Evolutionary conservation across 1,140 invertebrate genomes (phyloP).

Genomic region (Conopomorpha cramerella): DNA sequence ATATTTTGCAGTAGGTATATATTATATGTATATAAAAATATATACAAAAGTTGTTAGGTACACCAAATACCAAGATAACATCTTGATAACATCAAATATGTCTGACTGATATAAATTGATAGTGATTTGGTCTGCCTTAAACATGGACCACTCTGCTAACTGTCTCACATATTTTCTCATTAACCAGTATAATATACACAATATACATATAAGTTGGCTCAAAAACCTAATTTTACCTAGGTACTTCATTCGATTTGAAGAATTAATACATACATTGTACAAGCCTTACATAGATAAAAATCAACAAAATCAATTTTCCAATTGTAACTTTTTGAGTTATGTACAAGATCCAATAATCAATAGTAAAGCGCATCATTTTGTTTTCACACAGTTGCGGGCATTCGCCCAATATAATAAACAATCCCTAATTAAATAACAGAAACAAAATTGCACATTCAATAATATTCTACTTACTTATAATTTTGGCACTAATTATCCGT

Average conservation of each 20-base stretch:
- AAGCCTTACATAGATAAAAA: constrained; percentile 52
- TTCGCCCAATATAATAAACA: constrained; percentile 42
- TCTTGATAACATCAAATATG: constrained; percentile 43
- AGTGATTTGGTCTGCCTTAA: constrained; percentile 26
- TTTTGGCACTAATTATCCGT: constrained; percentile 64
- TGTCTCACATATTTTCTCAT: no score
- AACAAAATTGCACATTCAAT: constrained; percentile 60
- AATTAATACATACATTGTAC: constrained; percentile 35
- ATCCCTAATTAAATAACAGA: constrained; percentile 51
- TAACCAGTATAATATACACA: no score
- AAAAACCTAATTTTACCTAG: no score
- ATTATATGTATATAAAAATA: constrained; percentile 60
- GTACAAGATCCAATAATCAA: constrained; percentile 39
- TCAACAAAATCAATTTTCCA: constrained; percentile 37
- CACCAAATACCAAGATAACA: constrained; percentile 23
- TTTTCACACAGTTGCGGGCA: constrained; percentile 43
- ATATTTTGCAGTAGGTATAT: constrained; percentile 43
- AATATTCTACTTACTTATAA: constrained; percentile 60
- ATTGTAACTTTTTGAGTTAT: constrained; percentile 43
- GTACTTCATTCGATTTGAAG: no score
- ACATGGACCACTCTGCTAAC: constrained; percentile 39
- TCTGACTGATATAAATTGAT: constrained; percentile 53
- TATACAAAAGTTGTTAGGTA: constrained; percentile 51
- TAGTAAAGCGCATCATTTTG: constrained; percentile 48
- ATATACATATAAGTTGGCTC: no score